Evolutionary conservation across 2,888 invertebrate species (phyloP).

Genomic region (Acleris cristana): DNA sequence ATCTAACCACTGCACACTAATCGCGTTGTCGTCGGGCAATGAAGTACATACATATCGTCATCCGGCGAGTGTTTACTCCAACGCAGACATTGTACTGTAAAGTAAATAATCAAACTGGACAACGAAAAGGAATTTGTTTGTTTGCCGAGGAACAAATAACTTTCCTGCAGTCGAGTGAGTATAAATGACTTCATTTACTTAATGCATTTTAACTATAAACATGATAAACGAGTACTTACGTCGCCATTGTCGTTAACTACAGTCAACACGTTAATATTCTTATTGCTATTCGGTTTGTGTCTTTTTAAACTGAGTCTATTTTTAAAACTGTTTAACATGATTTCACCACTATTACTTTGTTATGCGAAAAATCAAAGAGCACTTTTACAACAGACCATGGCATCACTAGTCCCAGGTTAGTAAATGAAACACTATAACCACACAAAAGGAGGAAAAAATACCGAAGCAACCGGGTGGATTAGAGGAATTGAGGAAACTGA

Average conservation of each 20-base stretch:
- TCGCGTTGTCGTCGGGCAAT: neutral
- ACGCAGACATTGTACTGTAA: conserved; percentile 60
- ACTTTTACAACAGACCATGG: conserved; percentile 24
- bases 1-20: neutral
- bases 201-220: neutral
- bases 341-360: conserved; percentile 25
- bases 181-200: conserved; percentile 1
- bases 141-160: conserved; percentile 58
- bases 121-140: conserved; percentile 71
- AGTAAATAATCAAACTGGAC: conserved; percentile 68
- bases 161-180: conserved; percentile 29
- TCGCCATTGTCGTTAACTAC: conserved; percentile 44
- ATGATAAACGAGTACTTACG: conserved; percentile 47
- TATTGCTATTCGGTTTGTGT: conserved; percentile 45
- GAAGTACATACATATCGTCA: conserved; percentile 44
- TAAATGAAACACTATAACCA: conserved; percentile 12
- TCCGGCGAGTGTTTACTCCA: conserved; percentile 72
- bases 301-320: conserved; percentile 61
- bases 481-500: conserved; percentile 44
- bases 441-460: conserved; percentile 22
- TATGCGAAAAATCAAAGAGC: conserved; percentile 21
- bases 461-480: conserved; percentile 36
- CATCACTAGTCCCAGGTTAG: conserved; percentile 17
- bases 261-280: conserved; percentile 30
- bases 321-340: conserved; percentile 57